Percentiles rank a stretch among this genome's conserved stretches.
phyloP scores from a whole-genome alignment of 2,797 vertebrate genomes.

The Myotis daubentonii region DNA sequence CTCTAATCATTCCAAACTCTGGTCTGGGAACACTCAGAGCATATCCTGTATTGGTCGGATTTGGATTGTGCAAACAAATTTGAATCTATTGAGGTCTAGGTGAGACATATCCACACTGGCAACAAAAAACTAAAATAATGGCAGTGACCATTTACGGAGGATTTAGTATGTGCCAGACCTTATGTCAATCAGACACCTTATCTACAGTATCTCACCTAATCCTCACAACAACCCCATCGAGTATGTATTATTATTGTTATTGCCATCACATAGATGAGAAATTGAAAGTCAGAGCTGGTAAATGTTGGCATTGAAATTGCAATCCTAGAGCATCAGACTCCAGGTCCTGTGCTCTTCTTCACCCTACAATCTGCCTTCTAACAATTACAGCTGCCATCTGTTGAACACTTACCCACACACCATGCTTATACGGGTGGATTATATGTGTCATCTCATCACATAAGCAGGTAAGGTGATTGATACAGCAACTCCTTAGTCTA shows the following conservation, averaged over 20 bases:
- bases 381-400: neutral
- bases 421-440: neutral
- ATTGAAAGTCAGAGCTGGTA: neutral
- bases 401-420: neutral
- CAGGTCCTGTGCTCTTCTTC: neutral
- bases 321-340: neutral
- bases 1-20: neutral
- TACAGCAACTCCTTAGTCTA: neutral
- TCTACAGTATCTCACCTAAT: neutral
- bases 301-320: neutral
- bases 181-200: neutral
- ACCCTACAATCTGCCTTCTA: neutral
- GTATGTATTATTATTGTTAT: neutral
- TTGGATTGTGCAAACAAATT: neutral
- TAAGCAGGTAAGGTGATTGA: neutral
- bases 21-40: neutral
- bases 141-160: neutral
- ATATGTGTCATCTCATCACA: neutral
- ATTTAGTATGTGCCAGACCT: neutral
- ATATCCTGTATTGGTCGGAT: neutral
- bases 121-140: constrained; percentile 11
- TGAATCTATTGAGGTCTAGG: neutral
- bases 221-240: neutral
- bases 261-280: neutral
- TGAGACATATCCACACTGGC: neutral